A percentile compares a stretch with the other conserved stretches of the same genome.
Conservation (phyloP, 2,113 vertebrate species). For the Hypocryptadius cinnamomeus region DNA sequence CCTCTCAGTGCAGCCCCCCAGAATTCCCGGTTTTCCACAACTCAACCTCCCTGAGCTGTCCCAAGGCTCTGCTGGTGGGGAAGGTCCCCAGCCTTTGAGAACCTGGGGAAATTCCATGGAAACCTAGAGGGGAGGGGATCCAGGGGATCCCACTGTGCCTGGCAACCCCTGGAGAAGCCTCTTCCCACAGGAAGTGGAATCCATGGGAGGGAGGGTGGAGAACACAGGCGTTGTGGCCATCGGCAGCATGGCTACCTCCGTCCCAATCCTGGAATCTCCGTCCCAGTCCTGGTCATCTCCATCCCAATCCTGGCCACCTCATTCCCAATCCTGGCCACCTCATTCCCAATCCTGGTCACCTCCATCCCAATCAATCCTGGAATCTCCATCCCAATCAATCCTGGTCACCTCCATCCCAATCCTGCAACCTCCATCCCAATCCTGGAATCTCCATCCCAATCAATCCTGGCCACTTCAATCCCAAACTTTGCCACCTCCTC, state of each 20-base stretch:
- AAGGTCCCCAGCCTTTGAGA: background rate
- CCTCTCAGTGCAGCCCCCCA: background rate
- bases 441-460: too few relatives aligned
- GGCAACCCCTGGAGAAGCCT: background rate
- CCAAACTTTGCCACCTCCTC: too few relatives aligned
- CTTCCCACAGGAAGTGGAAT: background rate
- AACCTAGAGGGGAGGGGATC: background rate
- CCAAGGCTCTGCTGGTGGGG: background rate
- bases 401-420: background rate
- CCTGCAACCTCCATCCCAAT: background rate
- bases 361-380: background rate
- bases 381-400: background rate
- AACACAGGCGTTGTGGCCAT: background rate
- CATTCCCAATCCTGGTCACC: background rate
- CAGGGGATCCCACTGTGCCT: background rate
- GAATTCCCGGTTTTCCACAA: background rate
- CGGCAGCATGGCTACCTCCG: accelerated
- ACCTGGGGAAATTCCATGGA: background rate
- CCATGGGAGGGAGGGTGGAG: background rate
- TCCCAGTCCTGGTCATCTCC: background rate
- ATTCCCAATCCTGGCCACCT: background rate
- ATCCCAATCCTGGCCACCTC: background rate
- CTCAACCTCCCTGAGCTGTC: background rate
- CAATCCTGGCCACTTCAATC: too few relatives aligned
- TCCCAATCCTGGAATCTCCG: background rate